Percentiles rank a stretch among this genome's conserved stretches.
These are phyloP conservation scores for Pachyramphus minor DNA, from an alignment of 2,113 vertebrate genomes.

Conservation along the genomic window DNA sequence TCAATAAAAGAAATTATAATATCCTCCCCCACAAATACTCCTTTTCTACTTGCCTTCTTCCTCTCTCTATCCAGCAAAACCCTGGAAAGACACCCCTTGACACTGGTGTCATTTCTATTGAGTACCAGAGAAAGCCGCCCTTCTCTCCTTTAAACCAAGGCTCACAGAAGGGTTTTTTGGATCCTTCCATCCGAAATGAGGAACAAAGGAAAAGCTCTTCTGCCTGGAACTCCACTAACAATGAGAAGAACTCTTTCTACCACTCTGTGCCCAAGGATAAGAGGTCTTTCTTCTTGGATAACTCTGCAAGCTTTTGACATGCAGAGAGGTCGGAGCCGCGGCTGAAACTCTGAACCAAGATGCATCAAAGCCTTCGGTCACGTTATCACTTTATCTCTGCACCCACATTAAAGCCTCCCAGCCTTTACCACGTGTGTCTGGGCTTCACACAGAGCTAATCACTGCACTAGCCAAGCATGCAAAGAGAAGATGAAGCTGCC, in stretches of 20 bases:
- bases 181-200: neutral
- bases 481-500: neutral
- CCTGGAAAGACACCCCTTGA: neutral
- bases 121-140: neutral
- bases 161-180: neutral
- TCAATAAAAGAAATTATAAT: conserved; percentile 11
- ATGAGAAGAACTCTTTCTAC: neutral
- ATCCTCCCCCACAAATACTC: neutral
- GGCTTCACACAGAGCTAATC: neutral
- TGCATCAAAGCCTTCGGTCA: neutral
- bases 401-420: neutral
- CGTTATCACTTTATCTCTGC: neutral
- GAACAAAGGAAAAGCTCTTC: neutral
- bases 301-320: neutral
- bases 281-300: neutral
- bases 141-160: neutral
- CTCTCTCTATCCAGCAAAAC: neutral
- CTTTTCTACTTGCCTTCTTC: neutral
- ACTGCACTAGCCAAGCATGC: neutral
- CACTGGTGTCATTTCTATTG: neutral
- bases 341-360: neutral
- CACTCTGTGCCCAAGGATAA: neutral
- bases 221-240: neutral
- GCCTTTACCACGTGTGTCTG: neutral
- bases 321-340: neutral